Conservation (phyloP, 2,888 invertebrate genomes). For the Drosophila quinaria region DNA sequence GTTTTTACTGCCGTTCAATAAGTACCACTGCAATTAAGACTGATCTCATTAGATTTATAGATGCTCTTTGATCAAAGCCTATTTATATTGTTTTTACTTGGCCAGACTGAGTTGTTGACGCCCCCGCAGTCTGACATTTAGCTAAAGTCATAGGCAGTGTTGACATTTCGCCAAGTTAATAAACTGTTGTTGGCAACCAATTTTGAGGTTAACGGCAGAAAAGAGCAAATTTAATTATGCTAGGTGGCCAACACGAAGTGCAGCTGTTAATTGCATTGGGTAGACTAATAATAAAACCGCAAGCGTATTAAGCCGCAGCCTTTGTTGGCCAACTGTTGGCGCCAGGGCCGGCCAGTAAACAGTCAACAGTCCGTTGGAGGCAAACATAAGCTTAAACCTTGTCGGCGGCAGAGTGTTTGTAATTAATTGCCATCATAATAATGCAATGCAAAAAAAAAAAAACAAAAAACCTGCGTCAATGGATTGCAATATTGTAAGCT, state of each 20-base stretch:
- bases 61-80: background rate
- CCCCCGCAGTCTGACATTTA: constrained; percentile 58
- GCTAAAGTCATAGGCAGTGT: constrained; percentile 24
- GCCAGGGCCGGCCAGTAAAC: constrained; percentile 38
- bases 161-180: constrained; percentile 58
- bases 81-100: background rate
- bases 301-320: constrained; percentile 39
- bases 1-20: background rate
- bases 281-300: constrained; percentile 51
- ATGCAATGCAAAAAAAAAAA: constrained; percentile 42
- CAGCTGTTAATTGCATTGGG: constrained; percentile 54
- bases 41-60: background rate
- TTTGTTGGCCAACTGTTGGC: constrained; percentile 58
- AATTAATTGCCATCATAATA: constrained; percentile 71
- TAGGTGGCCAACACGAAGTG: constrained; percentile 48
- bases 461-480: constrained; percentile 15
- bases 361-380: constrained; percentile 12
- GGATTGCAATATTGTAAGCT: background rate
- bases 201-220: constrained; percentile 57
- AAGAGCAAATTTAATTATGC: constrained; percentile 71
- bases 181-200: constrained; percentile 34
- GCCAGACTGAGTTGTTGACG: constrained; percentile 9
- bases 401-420: constrained; percentile 52
- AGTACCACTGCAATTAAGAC: background rate
- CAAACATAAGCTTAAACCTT: constrained; percentile 43